Evolutionary conservation across 92 coral and sea anemone species (phyloP), one percentile per base, ranked within the genome.

Genomic region (Nematostella vectensis): DNA sequence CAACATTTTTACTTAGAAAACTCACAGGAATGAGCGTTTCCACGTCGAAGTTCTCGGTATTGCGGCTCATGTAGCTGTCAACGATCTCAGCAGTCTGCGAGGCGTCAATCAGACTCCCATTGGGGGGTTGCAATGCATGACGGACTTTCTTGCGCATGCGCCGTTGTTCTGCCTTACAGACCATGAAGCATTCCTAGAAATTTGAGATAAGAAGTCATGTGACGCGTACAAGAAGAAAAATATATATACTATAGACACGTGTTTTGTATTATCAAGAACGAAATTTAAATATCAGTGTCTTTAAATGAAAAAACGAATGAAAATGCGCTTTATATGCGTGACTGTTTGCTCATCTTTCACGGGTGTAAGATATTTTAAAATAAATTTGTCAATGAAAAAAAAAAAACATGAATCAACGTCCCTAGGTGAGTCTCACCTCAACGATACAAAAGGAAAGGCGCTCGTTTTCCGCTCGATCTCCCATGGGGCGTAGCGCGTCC

Each of bases 111-210:
- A 48, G 38, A 11, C 53, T 70, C 44, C 57, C 73, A 22, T 65
- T 53, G 33, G 59, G 62, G 10, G 96, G 80, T 24, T 72, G 89
- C 27, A 87, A 57, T 8, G 96, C 96, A 55, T 77, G 89, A 30
- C 55, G 75, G 55, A 87, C 78, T 50, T 83, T 61, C 36, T 76
- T 68, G 52, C 79, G 87, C 77, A 73, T 82, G 61, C 77, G 71
- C n/a, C 72, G 67, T 58, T 82, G 96, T 48, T 87, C 89, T 20
- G 67, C 51, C 54, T 79, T 78, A 63, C 89, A 52, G 18, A 77
- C 83, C 29, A 79, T 56, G 58, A 87, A 87, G 44, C 96, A 87
- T 54, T 87, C 96, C 96, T 87, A n/a, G 75, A 11, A 12, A 13
- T 18, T 27, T 18, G 54, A 33, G 18, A 31, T 15, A 8, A 31